Conservation (phyloP, 2,113 vertebrate genomes). For the Corvus cornix region DNA sequence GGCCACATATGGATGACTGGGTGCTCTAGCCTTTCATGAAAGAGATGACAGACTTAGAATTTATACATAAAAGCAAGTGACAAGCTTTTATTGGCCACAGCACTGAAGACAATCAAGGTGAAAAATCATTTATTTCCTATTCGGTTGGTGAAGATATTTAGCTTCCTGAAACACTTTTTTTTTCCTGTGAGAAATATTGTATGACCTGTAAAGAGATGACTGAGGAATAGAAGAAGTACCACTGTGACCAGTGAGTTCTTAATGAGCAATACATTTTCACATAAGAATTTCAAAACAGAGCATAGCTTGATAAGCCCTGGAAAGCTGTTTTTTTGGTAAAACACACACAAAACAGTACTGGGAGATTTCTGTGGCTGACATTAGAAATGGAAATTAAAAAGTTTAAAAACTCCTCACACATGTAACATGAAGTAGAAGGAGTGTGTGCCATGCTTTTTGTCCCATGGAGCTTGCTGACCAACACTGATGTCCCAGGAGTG, state of each 20-base stretch:
- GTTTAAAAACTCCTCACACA: neutral
- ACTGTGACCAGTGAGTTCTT: neutral
- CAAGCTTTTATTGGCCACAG: neutral
- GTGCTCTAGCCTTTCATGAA: neutral
- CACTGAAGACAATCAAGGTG: neutral
- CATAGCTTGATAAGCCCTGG: neutral
- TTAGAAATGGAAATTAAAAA: neutral
- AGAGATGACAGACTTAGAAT: neutral
- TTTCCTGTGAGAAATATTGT: neutral
- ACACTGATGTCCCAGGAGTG: neutral
- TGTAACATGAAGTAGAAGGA: neutral
- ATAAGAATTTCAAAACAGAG: neutral
- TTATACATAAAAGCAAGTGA: neutral
- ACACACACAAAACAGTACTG: neutral
- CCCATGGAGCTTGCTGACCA: neutral
- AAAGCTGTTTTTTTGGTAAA: neutral
- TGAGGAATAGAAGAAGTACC: neutral
- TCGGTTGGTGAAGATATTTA: neutral
- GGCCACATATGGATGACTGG: neutral
- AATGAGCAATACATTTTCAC: neutral
- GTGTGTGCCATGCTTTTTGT: neutral
- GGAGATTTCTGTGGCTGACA: neutral
- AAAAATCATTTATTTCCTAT: neutral
- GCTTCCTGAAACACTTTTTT: neutral
- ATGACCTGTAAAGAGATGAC: neutral